A percentile compares a stretch with the other conserved stretches of the same genome.
phyloP scores from a whole-genome alignment of 1,140 invertebrate genomes.

The Tetragonula clypearis region DNA sequence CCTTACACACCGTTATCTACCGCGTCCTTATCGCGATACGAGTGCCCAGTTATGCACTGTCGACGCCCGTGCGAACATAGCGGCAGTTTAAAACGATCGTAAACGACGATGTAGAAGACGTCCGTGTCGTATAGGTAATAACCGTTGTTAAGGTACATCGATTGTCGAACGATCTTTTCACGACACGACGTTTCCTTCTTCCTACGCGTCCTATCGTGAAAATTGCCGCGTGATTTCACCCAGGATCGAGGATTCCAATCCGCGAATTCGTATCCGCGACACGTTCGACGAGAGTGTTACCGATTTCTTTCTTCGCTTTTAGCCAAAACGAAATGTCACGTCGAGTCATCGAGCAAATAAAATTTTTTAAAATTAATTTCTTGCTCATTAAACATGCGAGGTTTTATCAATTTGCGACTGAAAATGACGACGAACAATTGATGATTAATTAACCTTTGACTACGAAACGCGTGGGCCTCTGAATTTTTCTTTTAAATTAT shows the following conservation, averaged over 20 bases:
- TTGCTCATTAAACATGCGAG: background rate
- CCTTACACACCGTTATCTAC: slow-evolving; percentile 48
- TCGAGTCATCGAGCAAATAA: background rate
- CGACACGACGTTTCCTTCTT: background rate
- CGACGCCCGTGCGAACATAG: slow-evolving; percentile 29
- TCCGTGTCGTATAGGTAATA: slow-evolving; percentile 39
- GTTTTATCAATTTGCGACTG: background rate
- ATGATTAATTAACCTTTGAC: too few relatives aligned
- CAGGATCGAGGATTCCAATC: background rate
- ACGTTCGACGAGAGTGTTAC: background rate
- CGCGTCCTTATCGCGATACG: slow-evolving; percentile 51
- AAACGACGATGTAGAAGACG: slow-evolving; percentile 38
- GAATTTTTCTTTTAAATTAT: too few relatives aligned
- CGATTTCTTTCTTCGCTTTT: background rate
- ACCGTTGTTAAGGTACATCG: slow-evolving; percentile 24
- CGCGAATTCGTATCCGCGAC: background rate
- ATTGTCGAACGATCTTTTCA: slow-evolving; percentile 34
- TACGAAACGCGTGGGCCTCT: too few relatives aligned
- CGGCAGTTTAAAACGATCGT: slow-evolving; percentile 57
- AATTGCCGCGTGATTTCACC: background rate
- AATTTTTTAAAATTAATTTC: background rate
- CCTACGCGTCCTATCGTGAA: background rate
- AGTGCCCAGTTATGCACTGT: slow-evolving; percentile 54
- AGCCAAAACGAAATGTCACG: background rate
- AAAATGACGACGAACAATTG: background rate